Evolutionary conservation across 2,888 invertebrate genomes (phyloP).

Genomic region (Pseudoips prasinana): DNA sequence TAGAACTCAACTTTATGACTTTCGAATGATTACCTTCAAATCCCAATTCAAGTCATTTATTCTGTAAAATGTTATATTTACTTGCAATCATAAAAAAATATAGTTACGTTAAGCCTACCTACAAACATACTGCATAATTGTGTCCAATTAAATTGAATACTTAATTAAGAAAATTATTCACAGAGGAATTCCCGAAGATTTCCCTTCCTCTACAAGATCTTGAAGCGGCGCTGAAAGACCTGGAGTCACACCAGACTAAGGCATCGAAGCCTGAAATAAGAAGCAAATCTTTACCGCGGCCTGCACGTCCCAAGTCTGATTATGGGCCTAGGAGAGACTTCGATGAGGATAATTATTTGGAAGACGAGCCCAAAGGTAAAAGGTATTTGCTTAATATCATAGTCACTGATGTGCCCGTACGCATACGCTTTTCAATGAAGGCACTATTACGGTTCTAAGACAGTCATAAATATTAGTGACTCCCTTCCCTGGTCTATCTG

Average conservation of each 20-base stretch:
- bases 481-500: too few relatives aligned
- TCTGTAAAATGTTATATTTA: too few relatives aligned
- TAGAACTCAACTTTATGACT: background rate
- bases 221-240: constrained; percentile 67
- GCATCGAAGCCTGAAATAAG: constrained; percentile 51
- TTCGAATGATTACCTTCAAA: too few relatives aligned
- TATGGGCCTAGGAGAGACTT: constrained; percentile 58
- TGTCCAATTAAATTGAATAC: too few relatives aligned
- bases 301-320: constrained; percentile 55
- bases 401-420: background rate
- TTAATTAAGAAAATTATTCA: too few relatives aligned
- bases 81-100: too few relatives aligned
- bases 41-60: too few relatives aligned
- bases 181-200: constrained; percentile 72
- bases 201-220: constrained; percentile 69
- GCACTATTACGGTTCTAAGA: too few relatives aligned
- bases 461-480: too few relatives aligned
- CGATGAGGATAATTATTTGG: constrained; percentile 50
- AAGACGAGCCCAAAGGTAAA: constrained; percentile 50
- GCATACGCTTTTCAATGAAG: background rate
- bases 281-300: constrained; percentile 69
- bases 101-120: too few relatives aligned
- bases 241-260: constrained; percentile 64
- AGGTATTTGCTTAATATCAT: background rate
- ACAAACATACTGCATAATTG: too few relatives aligned